These are phyloP conservation scores for Spongilla lacustris DNA, from an alignment of 37 sponge, comb jelly and placozoan genomes.

Conservation along the genomic window DNA sequence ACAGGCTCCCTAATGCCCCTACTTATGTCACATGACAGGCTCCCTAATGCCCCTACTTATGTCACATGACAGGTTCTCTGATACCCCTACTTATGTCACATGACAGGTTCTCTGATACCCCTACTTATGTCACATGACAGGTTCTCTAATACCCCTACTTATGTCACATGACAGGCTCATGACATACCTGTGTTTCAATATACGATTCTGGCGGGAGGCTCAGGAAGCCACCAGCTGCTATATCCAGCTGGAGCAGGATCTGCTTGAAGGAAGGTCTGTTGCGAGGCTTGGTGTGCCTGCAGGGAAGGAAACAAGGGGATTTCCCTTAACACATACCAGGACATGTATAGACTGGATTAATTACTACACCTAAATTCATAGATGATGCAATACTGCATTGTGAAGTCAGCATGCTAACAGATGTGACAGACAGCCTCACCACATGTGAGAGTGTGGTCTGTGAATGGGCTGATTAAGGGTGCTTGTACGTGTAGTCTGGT, in stretches of 20 bases:
- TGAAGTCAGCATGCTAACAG: no score
- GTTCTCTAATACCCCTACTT: not conserved
- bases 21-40: no score
- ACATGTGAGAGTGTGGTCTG: no score
- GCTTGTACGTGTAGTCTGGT: no score
- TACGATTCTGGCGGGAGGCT: slow-evolving; percentile 56
- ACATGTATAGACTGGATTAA: not conserved
- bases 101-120: not conserved
- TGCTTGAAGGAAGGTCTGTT: slow-evolving; percentile 78
- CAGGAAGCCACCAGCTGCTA: slow-evolving; percentile 80
- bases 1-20: no score
- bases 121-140: not conserved
- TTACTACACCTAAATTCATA: not conserved
- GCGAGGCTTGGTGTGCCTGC: slow-evolving; percentile 76
- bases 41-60: no score
- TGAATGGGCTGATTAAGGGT: no score
- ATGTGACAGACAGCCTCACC: no score
- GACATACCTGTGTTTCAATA: slow-evolving; percentile 58
- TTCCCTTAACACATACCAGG: not conserved
- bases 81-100: no score
- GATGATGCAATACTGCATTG: not conserved
- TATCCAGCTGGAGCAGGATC: slow-evolving; percentile 79
- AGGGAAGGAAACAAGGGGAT: not conserved
- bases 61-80: no score
- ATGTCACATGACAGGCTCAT: not conserved